phyloP scores from a whole-genome alignment of 2,113 vertebrate species.

The Eonycteris spelaea region DNA sequence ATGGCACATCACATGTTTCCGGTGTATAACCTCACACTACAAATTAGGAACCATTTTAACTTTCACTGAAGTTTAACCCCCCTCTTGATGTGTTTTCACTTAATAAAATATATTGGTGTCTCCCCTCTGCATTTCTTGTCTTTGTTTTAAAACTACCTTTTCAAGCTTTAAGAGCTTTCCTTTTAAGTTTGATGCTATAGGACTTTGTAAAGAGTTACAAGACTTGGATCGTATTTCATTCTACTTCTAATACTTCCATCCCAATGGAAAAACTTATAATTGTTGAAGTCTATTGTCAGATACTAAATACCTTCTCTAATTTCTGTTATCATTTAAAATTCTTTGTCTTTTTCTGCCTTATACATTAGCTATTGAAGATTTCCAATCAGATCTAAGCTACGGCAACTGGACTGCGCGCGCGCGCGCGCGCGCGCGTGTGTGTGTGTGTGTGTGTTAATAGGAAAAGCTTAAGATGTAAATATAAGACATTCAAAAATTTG shows the following conservation, averaged over 20 bases:
- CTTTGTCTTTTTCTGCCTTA: not conserved
- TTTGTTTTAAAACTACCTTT: not conserved
- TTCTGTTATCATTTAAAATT: not conserved
- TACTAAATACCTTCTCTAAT: not conserved
- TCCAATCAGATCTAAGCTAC: not conserved
- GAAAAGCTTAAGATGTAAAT: not conserved
- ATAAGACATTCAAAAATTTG: not conserved
- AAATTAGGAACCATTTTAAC: constrained; percentile 26
- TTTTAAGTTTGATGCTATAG: not conserved
- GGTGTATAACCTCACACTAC: not conserved
- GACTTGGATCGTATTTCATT: not conserved
- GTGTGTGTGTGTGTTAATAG: not conserved
- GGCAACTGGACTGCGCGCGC: not conserved
- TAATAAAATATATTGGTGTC: not conserved
- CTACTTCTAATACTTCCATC: not conserved
- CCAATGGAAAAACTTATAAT: not conserved
- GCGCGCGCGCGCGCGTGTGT: too few relatives aligned
- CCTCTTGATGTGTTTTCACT: constrained; percentile 10
- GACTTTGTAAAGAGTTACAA: not conserved
- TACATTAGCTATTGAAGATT: not conserved
- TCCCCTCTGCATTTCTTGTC: not conserved
- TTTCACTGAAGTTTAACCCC: not conserved
- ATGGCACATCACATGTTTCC: constrained; percentile 15
- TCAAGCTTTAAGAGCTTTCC: not conserved
- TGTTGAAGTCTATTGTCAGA: not conserved